These are phyloP conservation scores for Rhyacophila brunnea DNA, from an alignment of 1,140 invertebrate genomes.

Conservation along the genomic window DNA sequence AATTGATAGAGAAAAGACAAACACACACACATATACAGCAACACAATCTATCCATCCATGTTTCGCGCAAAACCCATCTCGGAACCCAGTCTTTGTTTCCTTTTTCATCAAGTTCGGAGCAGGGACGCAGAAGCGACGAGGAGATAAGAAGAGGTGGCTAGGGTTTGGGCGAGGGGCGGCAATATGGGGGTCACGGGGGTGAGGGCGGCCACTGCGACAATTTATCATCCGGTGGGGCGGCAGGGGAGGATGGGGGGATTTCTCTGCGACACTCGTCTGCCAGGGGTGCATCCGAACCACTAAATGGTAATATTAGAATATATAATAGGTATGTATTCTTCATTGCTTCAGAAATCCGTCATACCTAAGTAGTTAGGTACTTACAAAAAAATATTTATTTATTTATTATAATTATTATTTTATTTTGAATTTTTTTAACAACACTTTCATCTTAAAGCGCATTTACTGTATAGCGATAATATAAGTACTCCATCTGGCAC, in stretches of 20 bases:
- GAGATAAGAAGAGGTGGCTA: conserved; percentile 29
- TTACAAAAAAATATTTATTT: no score
- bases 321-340: not conserved
- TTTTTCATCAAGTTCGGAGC: conserved; percentile 31
- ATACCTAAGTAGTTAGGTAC: no score
- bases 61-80: conserved; percentile 5
- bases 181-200: conserved; percentile 5
- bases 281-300: conserved; percentile 23
- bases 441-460: no score
- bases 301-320: not conserved
- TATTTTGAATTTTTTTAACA: no score
- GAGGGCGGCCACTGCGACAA: conserved; percentile 32
- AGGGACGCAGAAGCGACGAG: conserved; percentile 20
- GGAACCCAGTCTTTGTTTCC: conserved; percentile 31
- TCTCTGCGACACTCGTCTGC: conserved; percentile 30
- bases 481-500: no score
- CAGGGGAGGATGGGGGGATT: conserved; percentile 3
- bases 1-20: no score
- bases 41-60: no score
- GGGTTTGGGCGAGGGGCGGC: conserved; percentile 9
- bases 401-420: no score
- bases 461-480: no score
- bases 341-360: not conserved
- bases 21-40: no score
- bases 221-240: conserved; percentile 30